Percentiles rank a stretch among this genome's conserved stretches.
These are phyloP conservation scores for Philypnodon macrostomus DNA, from an alignment of 2,797 vertebrate genomes.

Conservation along the genomic window DNA sequence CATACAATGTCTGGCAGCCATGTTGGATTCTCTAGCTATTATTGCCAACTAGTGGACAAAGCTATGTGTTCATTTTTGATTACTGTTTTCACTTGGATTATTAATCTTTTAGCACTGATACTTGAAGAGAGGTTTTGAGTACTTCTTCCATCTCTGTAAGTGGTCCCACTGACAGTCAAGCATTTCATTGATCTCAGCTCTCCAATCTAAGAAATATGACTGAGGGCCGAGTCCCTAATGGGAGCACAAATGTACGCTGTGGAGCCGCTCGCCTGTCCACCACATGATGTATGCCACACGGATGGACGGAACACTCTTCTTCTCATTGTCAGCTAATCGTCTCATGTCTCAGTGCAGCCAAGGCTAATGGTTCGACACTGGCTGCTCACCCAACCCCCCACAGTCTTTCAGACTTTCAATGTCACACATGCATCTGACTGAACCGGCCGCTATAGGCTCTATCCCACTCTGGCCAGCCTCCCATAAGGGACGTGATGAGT, in stretches of 20 bases:
- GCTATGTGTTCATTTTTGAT: too few species aligned
- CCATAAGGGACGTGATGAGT: constrained; percentile 23
- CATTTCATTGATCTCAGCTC: constrained; percentile 57
- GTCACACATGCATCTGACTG: constrained; percentile 26
- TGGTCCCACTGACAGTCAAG: constrained; percentile 36
- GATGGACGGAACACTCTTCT: constrained; percentile 49
- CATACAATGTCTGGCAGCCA: too few species aligned
- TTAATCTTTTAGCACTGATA: too few species aligned
- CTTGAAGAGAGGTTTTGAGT: too few species aligned
- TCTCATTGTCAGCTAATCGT: constrained; percentile 56
- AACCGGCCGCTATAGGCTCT: neutral
- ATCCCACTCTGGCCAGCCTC: constrained; percentile 11
- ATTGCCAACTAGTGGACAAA: too few species aligned
- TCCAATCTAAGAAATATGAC: constrained; percentile 62
- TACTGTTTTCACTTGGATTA: too few species aligned
- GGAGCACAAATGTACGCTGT: constrained; percentile 48
- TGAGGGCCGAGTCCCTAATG: constrained; percentile 62
- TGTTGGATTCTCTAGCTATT: too few species aligned
- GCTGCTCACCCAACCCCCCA: constrained; percentile 5
- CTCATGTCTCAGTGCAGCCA: constrained; percentile 23
- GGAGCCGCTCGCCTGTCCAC: constrained; percentile 32
- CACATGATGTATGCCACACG: constrained; percentile 51
- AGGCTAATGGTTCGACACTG: constrained; percentile 39
- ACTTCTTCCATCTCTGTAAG: neutral
- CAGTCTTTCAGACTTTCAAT: constrained; percentile 32